phyloP scores from a whole-genome alignment of 2,797 vertebrate species.

The Oreochromis grahami region DNA sequence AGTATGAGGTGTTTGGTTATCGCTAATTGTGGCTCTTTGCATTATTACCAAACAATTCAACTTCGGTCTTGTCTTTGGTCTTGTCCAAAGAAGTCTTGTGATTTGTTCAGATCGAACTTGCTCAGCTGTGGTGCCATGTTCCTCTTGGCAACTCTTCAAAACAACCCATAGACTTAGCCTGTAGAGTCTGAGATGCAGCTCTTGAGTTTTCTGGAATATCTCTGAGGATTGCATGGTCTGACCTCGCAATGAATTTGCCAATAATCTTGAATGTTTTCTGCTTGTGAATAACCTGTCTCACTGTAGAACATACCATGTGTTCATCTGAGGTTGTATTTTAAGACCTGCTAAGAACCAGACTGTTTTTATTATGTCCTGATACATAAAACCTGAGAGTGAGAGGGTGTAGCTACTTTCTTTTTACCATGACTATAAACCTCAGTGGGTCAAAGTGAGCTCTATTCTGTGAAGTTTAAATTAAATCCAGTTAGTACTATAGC shows the following conservation, averaged over 20 bases:
- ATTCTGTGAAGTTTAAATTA: neutral
- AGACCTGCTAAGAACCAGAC: neutral
- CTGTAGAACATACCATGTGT: neutral
- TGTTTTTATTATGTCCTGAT: neutral
- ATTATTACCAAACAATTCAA: neutral
- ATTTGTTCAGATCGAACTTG: neutral
- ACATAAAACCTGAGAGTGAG: neutral
- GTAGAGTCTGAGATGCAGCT: neutral
- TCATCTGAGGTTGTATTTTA: neutral
- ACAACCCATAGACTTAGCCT: neutral
- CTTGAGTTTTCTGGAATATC: neutral
- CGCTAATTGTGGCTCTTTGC: neutral
- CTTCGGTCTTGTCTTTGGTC: neutral
- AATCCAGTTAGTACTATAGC: neutral
- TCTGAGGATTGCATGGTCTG: neutral
- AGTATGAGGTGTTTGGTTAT: neutral
- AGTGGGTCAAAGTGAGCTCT: neutral
- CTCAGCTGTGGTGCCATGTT: neutral
- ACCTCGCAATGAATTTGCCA: neutral
- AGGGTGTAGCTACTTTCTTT: neutral
- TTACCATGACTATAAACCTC: neutral
- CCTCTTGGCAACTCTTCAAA: neutral
- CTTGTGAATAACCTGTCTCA: neutral
- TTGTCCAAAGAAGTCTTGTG: neutral
- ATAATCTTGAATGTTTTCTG: neutral